Percentiles rank a stretch among this genome's conserved stretches.
Evolutionary conservation across 2,888 invertebrate genomes (phyloP).

Genomic region (Dicyrtomina minuta): DNA sequence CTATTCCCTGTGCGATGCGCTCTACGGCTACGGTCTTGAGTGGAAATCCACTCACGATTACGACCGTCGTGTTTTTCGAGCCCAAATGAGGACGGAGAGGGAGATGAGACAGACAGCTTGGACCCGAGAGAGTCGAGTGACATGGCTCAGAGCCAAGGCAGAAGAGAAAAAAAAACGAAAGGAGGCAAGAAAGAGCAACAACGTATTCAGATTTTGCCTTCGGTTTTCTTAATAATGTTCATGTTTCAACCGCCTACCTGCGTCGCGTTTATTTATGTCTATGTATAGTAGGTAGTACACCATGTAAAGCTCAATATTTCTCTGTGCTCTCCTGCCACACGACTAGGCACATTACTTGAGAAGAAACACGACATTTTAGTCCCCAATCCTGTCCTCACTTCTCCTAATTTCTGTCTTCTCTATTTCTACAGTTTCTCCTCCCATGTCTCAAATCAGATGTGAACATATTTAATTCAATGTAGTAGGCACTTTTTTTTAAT

Average conservation of each 20-base stretch:
- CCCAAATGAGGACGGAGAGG: conserved; percentile 21
- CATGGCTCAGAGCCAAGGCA: conserved; percentile 27
- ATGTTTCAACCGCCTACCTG: not conserved
- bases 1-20: not conserved
- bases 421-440: too few relatives aligned
- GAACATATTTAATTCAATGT: too few relatives aligned
- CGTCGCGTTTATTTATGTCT: not conserved
- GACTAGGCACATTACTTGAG: too few relatives aligned
- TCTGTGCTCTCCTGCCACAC: not conserved
- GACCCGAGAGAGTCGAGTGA: conserved; percentile 31
- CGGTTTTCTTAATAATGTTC: not conserved
- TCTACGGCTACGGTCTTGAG: not conserved
- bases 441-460: too few relatives aligned
- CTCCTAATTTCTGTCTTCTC: too few relatives aligned
- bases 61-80: conserved; percentile 11
- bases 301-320: not conserved
- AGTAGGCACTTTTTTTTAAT: too few relatives aligned
- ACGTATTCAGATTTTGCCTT: not conserved
- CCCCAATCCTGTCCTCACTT: too few relatives aligned
- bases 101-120: conserved; percentile 40
- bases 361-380: too few relatives aligned
- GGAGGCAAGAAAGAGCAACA: not conserved
- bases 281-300: not conserved
- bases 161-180: not conserved
- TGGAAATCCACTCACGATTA: not conserved